Conservation (phyloP, 2,797 vertebrate genomes). For the Eutrigla gurnardus region DNA sequence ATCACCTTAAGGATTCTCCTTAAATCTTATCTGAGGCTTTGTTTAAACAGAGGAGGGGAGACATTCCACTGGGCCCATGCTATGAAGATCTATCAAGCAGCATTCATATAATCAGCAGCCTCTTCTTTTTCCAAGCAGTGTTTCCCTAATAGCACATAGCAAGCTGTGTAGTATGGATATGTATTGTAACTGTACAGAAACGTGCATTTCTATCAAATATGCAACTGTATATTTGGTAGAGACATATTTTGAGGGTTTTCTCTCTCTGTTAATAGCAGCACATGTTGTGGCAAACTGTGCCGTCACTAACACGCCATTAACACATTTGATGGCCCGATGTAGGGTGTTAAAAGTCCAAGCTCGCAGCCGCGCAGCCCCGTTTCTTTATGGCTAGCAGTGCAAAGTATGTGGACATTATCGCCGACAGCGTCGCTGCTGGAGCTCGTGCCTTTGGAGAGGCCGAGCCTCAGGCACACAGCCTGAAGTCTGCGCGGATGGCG, state of each 20-base stretch:
- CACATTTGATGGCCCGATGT: constrained; percentile 43
- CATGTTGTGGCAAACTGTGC: constrained; percentile 47
- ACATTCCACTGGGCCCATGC: constrained; percentile 75
- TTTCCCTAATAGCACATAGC: constrained; percentile 29
- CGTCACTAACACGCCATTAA: constrained; percentile 29
- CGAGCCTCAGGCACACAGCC: constrained; percentile 29
- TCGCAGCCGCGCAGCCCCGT: constrained; percentile 14
- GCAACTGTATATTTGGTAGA: constrained; percentile 15
- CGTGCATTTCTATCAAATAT: constrained; percentile 21
- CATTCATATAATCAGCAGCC: constrained; percentile 70
- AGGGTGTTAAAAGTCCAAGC: constrained; percentile 1
- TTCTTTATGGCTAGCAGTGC: not conserved
- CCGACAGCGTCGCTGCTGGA: constrained; percentile 14
- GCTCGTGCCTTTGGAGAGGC: constrained; percentile 26
- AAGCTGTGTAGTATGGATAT: constrained; percentile 1
- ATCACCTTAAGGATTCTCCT: constrained; percentile 84
- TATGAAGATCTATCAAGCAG: constrained; percentile 74
- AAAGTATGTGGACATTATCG: constrained; percentile 4
- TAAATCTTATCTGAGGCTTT: constrained; percentile 86
- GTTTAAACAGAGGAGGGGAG: constrained; percentile 83
- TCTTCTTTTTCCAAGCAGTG: constrained; percentile 39
- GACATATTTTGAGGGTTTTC: constrained; percentile 12
- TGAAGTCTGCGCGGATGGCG: constrained; percentile 39
- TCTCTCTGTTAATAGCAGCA: constrained; percentile 20
- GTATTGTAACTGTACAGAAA: not conserved